These are phyloP conservation scores for Shargacucullia verbasci DNA, from an alignment of 2,888 invertebrate genomes.

Conservation along the genomic window DNA sequence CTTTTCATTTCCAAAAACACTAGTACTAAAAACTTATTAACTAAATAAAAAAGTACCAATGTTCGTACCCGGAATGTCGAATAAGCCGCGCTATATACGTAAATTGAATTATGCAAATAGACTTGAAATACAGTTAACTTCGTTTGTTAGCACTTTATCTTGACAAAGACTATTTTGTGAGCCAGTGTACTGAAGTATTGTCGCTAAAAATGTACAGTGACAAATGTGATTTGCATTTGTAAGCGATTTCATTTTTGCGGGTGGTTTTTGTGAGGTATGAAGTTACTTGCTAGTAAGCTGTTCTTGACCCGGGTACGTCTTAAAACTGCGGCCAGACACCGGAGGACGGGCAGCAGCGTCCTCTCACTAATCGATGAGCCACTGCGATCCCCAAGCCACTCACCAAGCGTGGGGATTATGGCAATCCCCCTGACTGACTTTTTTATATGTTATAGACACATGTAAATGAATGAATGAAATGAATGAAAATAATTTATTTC, in stretches of 20 bases:
- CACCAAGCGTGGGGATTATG: no score
- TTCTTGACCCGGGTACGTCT: no score
- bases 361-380: no score
- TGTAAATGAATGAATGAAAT: no score
- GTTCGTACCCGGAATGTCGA: neutral
- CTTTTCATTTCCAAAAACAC: neutral
- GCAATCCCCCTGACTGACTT: no score
- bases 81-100: slow-evolving; percentile 17
- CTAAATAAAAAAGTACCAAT: slow-evolving; percentile 18
- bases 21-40: slow-evolving; percentile 1
- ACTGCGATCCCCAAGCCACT: no score
- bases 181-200: slow-evolving; percentile 12
- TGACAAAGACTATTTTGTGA: slow-evolving; percentile 29
- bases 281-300: no score
- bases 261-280: neutral
- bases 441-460: no score
- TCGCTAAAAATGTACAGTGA: slow-evolving; percentile 16
- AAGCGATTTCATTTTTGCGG: slow-evolving; percentile 28
- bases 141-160: slow-evolving; percentile 29
- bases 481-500: no score
- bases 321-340: no score
- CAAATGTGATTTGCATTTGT: slow-evolving; percentile 40
- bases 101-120: slow-evolving; percentile 46
- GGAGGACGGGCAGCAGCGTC: no score
- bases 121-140: slow-evolving; percentile 11